Percentiles rank a stretch among this genome's conserved stretches.
Evolutionary conservation across 2,888 invertebrate genomes (phyloP).

Genomic region (Palloptera scutellata): DNA sequence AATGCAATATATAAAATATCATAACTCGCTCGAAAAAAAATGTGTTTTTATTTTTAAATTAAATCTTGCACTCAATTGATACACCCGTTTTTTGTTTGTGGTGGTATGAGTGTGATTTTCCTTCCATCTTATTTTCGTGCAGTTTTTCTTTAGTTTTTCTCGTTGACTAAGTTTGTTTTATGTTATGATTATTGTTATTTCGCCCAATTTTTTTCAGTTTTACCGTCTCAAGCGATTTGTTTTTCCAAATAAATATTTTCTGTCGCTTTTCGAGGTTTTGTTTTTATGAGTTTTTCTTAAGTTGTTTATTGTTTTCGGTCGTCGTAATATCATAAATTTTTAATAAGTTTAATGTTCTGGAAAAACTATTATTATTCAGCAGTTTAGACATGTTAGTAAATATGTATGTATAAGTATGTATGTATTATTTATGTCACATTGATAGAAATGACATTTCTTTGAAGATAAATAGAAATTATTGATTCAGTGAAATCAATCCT

Average conservation of each 20-base stretch:
- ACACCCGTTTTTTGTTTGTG: too few relatives aligned
- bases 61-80: too few relatives aligned
- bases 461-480: too few relatives aligned
- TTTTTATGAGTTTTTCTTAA: slow-evolving; percentile 26
- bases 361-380: slow-evolving; percentile 33
- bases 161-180: slow-evolving; percentile 33
- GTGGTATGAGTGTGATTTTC: background rate
- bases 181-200: slow-evolving; percentile 36
- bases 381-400: background rate
- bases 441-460: too few relatives aligned
- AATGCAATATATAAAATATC: too few relatives aligned
- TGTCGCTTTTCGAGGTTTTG: too few relatives aligned
- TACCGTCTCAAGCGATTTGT: background rate
- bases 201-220: slow-evolving; percentile 16
- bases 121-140: slow-evolving; percentile 5
- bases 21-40: too few relatives aligned
- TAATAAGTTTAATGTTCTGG: slow-evolving; percentile 34
- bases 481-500: too few relatives aligned
- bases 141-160: slow-evolving; percentile 20
- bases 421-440: too few relatives aligned
- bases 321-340: slow-evolving; percentile 32
- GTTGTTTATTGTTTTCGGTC: slow-evolving; percentile 26
- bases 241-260: too few relatives aligned
- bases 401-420: too few relatives aligned
- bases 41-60: too few relatives aligned